phyloP scores from a whole-genome alignment of 2,888 invertebrate genomes.

The Sylvicola fuscatus region DNA sequence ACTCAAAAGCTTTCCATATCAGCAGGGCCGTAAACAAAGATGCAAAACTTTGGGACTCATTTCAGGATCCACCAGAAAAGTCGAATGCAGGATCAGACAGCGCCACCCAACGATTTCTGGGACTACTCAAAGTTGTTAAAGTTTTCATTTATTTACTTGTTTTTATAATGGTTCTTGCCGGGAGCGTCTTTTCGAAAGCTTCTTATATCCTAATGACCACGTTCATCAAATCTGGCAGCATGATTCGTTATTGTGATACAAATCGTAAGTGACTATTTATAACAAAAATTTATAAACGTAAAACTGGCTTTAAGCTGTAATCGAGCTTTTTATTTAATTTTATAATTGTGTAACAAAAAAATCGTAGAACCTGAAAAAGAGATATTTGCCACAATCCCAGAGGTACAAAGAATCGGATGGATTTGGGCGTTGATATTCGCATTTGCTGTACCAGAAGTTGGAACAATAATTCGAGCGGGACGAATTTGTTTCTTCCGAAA shows the following conservation, averaged over 20 bases:
- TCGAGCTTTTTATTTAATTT: too few species aligned
- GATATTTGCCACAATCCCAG: conserved; percentile 36
- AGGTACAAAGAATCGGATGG: conserved; percentile 50
- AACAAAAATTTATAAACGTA: too few species aligned
- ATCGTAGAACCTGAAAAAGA: conserved; percentile 36
- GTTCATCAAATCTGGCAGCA: conserved; percentile 34
- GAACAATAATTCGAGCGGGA: conserved; percentile 45
- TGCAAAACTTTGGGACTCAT: conserved; percentile 56
- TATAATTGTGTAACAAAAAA: too few species aligned
- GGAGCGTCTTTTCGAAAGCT: conserved; percentile 52
- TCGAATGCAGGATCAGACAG: conserved; percentile 46
- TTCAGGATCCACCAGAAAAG: conserved; percentile 48
- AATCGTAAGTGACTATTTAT: conserved; percentile 13
- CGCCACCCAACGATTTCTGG: conserved; percentile 36
- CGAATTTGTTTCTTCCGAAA: conserved; percentile 57
- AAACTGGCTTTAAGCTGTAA: too few species aligned
- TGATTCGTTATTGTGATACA: conserved; percentile 37
- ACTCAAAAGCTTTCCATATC: too few species aligned
- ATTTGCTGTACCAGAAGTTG: conserved; percentile 55
- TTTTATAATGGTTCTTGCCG: conserved; percentile 40
- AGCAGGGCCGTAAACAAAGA: conserved; percentile 13
- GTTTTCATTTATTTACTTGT: conserved; percentile 44
- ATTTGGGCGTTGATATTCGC: conserved; percentile 60
- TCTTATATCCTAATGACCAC: conserved; percentile 52
- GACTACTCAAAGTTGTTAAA: conserved; percentile 41